Conservation (phyloP, 2,113 vertebrate genomes). For the Cheirogaleus medius region DNA sequence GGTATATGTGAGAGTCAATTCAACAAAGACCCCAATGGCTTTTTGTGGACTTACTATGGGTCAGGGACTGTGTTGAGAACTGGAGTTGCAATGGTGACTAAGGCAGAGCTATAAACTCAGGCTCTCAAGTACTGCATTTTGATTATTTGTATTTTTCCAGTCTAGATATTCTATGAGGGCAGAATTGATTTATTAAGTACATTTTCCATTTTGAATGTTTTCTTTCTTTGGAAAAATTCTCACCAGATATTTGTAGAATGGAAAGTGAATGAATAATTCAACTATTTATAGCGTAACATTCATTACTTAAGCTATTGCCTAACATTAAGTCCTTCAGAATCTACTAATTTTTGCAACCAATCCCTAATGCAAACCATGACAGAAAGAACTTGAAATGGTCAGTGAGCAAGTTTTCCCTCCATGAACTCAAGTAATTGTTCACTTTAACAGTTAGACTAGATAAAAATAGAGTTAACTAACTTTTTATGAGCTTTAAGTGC, state of each 20-base stretch:
- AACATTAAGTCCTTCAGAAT: background rate
- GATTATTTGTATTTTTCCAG: background rate
- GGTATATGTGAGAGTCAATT: background rate
- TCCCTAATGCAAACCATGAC: background rate
- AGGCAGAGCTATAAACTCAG: background rate
- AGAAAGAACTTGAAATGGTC: background rate
- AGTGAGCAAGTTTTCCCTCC: background rate
- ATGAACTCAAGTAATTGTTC: background rate
- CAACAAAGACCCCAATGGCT: background rate
- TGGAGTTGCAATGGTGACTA: background rate
- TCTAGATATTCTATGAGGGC: background rate
- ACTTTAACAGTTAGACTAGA: background rate
- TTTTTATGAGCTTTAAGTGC: background rate
- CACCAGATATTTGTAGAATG: background rate
- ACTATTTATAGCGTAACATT: background rate
- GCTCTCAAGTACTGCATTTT: background rate
- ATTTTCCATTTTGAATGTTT: background rate
- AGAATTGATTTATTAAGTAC: background rate
- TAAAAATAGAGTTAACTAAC: slow-evolving; percentile 32
- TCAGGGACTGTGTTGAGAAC: background rate
- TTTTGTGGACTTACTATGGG: background rate
- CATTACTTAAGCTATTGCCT: slow-evolving; percentile 3
- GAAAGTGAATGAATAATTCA: slow-evolving; percentile 34
- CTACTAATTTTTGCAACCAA: background rate
- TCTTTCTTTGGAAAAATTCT: background rate